Evolutionary conservation across 2,113 vertebrate genomes (phyloP).

Genomic region (Prunella himalayana): DNA sequence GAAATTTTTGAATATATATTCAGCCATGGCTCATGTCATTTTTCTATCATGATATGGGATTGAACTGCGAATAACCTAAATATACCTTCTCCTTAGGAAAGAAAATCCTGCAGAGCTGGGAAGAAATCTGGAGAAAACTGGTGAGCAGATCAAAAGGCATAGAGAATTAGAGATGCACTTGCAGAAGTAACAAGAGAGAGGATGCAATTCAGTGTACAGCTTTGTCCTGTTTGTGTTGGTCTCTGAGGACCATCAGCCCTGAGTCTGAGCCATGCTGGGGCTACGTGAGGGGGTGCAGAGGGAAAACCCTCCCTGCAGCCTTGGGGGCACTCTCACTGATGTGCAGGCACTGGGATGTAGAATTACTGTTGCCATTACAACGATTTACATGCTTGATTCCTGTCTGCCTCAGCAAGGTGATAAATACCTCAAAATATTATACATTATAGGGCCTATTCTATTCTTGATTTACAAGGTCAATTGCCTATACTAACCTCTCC

Average conservation of each 20-base stretch:
- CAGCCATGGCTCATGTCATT: background rate
- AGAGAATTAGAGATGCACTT: background rate
- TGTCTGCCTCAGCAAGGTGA: background rate
- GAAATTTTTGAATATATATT: background rate
- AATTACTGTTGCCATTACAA: slow-evolving; percentile 12
- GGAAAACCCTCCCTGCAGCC: background rate
- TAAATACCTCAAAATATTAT: slow-evolving; percentile 37
- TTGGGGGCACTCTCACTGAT: background rate
- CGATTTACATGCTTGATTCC: slow-evolving; percentile 3
- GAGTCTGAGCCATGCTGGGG: accelerated
- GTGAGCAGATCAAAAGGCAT: background rate
- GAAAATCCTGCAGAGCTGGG: background rate
- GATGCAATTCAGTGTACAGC: accelerated
- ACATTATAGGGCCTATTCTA: background rate
- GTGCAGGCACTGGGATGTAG: background rate
- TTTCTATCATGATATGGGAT: background rate
- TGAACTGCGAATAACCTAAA: slow-evolving; percentile 26
- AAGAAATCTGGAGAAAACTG: background rate
- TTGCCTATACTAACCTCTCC: background rate
- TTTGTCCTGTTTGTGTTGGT: background rate
- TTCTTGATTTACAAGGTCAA: slow-evolving; percentile 46
- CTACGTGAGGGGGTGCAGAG: accelerated
- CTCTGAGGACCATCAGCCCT: background rate
- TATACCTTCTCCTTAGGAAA: background rate
- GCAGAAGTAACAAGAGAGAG: background rate